phyloP scores from a whole-genome alignment of 2,113 vertebrate species.

The Meles meles region DNA sequence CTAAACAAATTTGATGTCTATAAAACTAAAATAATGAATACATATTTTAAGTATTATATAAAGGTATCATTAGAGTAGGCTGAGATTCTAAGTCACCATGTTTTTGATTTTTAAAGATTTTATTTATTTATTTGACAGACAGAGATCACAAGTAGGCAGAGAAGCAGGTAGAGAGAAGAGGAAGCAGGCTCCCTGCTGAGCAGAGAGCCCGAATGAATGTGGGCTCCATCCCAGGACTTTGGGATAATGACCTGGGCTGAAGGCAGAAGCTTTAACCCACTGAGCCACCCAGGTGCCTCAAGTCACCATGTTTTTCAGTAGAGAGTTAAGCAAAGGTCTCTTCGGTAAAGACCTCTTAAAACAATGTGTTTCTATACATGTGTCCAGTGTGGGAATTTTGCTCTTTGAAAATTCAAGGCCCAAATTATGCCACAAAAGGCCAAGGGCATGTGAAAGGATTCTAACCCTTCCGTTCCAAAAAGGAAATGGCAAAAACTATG shows the following conservation, averaged over 20 bases:
- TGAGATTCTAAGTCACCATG: background rate
- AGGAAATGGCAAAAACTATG: slow-evolving; percentile 19
- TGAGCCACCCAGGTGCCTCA: background rate
- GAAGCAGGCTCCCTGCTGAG: no score
- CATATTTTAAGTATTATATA: background rate
- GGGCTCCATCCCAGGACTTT: no score
- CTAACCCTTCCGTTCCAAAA: background rate
- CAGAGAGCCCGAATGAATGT: no score
- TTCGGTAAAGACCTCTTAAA: background rate
- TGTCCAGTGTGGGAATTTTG: background rate
- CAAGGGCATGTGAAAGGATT: background rate
- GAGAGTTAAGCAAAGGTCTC: slow-evolving; percentile 15
- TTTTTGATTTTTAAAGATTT: background rate
- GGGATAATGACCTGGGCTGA: no score
- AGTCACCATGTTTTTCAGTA: background rate
- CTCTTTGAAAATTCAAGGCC: background rate
- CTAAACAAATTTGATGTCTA: background rate
- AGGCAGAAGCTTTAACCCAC: no score
- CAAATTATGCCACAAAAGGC: background rate
- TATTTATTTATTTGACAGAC: no score
- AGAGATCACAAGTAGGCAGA: no score
- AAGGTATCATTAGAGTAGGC: background rate
- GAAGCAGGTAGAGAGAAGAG: no score
- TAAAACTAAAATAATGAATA: background rate
- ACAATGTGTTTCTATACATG: background rate